phyloP scores from a whole-genome alignment of 2,113 vertebrate species.

The Micronycteris hirsuta region DNA sequence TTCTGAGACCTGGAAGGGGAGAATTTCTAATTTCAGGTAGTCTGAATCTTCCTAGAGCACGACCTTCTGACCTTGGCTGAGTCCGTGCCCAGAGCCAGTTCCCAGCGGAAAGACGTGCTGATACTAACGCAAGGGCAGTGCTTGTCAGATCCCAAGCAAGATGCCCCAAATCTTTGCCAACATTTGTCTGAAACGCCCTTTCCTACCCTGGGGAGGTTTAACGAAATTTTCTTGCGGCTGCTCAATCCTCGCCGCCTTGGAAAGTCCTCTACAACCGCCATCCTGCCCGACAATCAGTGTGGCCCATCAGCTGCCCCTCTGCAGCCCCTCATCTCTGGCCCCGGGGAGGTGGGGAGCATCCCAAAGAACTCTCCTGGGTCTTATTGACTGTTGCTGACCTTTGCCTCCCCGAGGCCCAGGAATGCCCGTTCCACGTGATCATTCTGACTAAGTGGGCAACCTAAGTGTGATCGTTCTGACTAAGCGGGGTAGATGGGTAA shows the following conservation, averaged over 20 bases:
- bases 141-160: neutral
- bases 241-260: neutral
- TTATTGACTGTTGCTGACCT: neutral
- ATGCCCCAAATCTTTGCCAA: neutral
- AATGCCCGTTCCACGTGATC: neutral
- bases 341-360: neutral
- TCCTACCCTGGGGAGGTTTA: neutral
- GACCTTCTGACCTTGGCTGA: neutral
- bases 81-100: neutral
- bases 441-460: neutral
- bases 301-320: neutral
- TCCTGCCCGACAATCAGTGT: neutral
- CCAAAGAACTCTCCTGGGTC: neutral
- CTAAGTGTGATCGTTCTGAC: neutral
- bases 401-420: neutral
- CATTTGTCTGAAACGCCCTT: neutral
- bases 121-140: accelerated
- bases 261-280: neutral
- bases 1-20: neutral
- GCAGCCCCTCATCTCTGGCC: neutral
- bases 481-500: neutral
- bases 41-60: neutral
- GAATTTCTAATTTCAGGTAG: neutral
- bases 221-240: neutral
- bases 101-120: neutral